These are phyloP conservation scores for Chroicocephalus ridibundus DNA, from an alignment of 2,113 vertebrate genomes.

Conservation along the genomic window DNA sequence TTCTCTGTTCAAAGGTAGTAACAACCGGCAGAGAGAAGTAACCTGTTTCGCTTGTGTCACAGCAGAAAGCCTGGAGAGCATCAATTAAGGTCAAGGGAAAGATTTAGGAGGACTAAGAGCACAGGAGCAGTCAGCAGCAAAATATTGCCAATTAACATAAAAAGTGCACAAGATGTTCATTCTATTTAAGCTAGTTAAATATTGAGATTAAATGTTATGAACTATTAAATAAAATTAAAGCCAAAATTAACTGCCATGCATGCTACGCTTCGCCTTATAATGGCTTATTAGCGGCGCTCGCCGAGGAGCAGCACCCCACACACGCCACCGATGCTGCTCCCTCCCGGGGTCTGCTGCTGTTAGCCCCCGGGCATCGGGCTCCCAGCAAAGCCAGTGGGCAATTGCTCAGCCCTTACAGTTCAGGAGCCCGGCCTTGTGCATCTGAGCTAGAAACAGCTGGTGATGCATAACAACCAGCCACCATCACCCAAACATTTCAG, in stretches of 20 bases:
- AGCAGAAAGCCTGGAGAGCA: not conserved
- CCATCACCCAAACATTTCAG: not conserved
- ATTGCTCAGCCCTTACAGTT: not conserved
- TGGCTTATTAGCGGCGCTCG: not conserved
- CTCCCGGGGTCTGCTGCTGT: accelerated
- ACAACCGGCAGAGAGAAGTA: not conserved
- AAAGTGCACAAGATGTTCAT: not conserved
- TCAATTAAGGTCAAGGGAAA: not conserved
- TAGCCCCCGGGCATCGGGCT: accelerated
- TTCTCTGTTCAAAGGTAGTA: not conserved
- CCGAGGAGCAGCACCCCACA: not conserved
- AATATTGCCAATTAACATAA: slow-evolving; percentile 40
- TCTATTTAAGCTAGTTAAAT: slow-evolving; percentile 41
- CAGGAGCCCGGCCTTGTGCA: not conserved
- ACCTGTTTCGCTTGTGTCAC: not conserved
- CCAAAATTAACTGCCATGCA: not conserved
- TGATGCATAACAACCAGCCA: not conserved
- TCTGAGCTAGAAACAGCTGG: not conserved
- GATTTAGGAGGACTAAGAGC: not conserved
- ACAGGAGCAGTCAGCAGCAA: slow-evolving; percentile 33
- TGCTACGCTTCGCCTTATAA: not conserved
- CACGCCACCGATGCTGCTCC: accelerated
- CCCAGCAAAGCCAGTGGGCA: not conserved
- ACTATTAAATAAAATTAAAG: slow-evolving; percentile 52
- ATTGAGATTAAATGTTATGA: slow-evolving; percentile 36